These are phyloP conservation scores for Procavia capensis DNA, from an alignment of 2,113 vertebrate genomes.

Conservation along the genomic window DNA sequence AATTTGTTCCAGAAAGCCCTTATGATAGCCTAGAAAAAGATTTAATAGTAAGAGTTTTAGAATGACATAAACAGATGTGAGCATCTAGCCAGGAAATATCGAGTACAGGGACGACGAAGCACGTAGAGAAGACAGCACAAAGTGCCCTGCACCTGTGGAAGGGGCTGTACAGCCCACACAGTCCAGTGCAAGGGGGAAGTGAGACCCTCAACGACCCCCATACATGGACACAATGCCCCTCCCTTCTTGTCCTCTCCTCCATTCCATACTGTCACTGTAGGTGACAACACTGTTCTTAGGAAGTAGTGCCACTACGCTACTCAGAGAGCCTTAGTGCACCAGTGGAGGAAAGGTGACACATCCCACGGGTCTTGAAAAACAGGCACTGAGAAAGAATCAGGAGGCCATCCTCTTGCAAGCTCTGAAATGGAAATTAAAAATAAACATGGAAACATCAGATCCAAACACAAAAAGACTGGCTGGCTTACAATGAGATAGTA, in stretches of 20 bases:
- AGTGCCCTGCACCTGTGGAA: not conserved
- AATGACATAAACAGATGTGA: not conserved
- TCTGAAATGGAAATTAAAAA: not conserved
- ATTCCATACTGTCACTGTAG: not conserved
- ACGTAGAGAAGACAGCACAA: not conserved
- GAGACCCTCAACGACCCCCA: fast-evolving
- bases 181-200: not conserved
- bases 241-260: fast-evolving
- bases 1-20: not conserved
- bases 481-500: not conserved
- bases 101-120: not conserved
- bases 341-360: not conserved
- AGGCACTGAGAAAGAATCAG: not conserved
- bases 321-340: not conserved
- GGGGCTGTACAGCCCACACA: too few species aligned
- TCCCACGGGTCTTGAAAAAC: not conserved
- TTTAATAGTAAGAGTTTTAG: not conserved
- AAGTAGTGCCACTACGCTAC: not conserved
- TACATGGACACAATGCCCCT: not conserved
- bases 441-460: not conserved
- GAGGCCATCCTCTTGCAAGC: not conserved
- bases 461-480: not conserved
- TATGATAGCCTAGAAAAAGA: not conserved
- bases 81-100: not conserved
- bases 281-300: not conserved